Evolutionary conservation across 2,888 invertebrate genomes (phyloP).

Genomic region (Drosophila hamatofila): DNA sequence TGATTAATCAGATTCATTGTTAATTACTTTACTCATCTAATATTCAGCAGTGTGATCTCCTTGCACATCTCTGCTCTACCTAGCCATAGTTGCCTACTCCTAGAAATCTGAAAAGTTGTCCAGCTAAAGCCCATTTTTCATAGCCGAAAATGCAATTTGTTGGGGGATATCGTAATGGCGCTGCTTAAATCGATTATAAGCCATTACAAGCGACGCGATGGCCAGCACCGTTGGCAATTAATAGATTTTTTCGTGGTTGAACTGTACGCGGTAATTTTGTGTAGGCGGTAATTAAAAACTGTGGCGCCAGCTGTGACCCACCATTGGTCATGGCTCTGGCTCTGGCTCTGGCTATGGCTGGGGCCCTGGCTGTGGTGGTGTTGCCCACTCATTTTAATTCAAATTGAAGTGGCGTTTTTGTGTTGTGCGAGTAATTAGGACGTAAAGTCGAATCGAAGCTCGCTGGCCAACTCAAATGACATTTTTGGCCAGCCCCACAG

Average conservation of each 20-base stretch:
- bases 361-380: constrained; percentile 1
- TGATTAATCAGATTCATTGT: neutral
- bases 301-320: constrained; percentile 75
- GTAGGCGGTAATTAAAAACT: constrained; percentile 76
- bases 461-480: constrained; percentile 64
- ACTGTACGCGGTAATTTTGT: constrained; percentile 65
- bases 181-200: constrained; percentile 73
- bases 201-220: constrained; percentile 58
- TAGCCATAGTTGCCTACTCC: too few species aligned
- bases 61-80: too few species aligned
- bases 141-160: constrained; percentile 59
- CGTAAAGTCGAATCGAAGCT: constrained; percentile 73
- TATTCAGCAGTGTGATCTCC: too few species aligned
- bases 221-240: constrained; percentile 61
- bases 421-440: constrained; percentile 78
- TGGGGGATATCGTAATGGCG: constrained; percentile 54
- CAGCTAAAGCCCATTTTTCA: constrained; percentile 61
- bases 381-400: constrained; percentile 71
- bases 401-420: constrained; percentile 76
- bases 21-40: neutral
- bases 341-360: neutral
- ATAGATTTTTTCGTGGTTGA: constrained; percentile 59
- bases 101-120: neutral
- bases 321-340: constrained; percentile 1
- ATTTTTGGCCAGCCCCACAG: constrained; percentile 54